Base-by-base conservation (phyloP, 1,140 invertebrate species). In the Phocides pigmalion region DNA sequence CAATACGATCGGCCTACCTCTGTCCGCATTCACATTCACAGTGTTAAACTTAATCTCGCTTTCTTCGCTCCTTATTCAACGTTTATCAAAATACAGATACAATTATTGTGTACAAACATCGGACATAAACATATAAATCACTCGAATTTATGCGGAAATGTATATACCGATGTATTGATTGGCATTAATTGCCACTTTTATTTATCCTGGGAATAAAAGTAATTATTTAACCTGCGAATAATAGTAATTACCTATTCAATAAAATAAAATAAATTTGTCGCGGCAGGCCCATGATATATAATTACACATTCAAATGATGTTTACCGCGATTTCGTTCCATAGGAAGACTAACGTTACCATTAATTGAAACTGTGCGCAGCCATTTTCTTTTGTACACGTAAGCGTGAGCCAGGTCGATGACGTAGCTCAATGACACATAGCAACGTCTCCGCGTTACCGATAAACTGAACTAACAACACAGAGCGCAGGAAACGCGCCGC, bases 371-470 rank as follows among this genome's bases (percentile, higher is more conserved):
- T 64, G 73, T 66, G 70, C 72, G 81, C 72, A 66, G 83, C 83
- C 81, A 86, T 86, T 82, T 86, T 86, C 72, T 82, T 82, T 79
- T 79, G 78, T 76, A 84, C 75, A 82, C 83, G 81, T 86, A 84
- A 79, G 76, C 76, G 65, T 70, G 71, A 76, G 76, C 68, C 67
- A 66, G 72, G 73, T 69, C 67, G 70, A 66, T 81, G 79, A 81
- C 81, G 79, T 84, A 79, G 80, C 64, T 62, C 71, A 77, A 74
- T 84, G 76, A 82, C 76, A 84, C 81, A 84, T 77, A 76, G 76
- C 74, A 79, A 80, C 76, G 82, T 77, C 78, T 78, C 76, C 64
- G 62, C 74, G 64, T 69, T 79, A 77, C 72, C 73, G 77, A 83
- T 82, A 80, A 81, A 81, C 79, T 70, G 69, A 80, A 76, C 79